These are phyloP conservation scores for Pachymerium ferrugineum DNA, from an alignment of 2,888 invertebrate species.

Conservation along the genomic window DNA sequence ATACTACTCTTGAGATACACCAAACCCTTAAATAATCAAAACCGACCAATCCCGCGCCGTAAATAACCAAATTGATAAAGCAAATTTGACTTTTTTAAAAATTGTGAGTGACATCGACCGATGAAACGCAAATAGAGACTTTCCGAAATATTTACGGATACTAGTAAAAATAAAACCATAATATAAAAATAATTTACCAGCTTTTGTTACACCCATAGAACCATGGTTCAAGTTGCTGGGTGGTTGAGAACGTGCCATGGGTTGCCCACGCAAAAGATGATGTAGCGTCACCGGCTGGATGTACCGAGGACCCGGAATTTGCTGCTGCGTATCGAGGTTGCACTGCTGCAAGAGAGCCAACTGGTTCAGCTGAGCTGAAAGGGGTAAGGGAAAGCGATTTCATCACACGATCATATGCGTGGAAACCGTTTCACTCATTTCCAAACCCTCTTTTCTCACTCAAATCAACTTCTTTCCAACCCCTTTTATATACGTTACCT, in stretches of 20 bases:
- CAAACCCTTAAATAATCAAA: too few species aligned
- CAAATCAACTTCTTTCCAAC: background rate
- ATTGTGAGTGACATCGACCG: too few species aligned
- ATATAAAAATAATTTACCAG: background rate
- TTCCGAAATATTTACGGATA: too few species aligned
- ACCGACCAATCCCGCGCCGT: too few species aligned
- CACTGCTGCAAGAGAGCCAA: constrained; percentile 35
- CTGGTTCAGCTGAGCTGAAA: constrained; percentile 33
- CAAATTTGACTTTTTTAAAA: too few species aligned
- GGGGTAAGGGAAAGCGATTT: background rate
- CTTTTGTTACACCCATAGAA: constrained; percentile 13
- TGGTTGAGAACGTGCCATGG: constrained; percentile 32
- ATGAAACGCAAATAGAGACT: too few species aligned
- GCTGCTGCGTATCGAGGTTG: constrained; percentile 30
- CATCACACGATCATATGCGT: background rate
- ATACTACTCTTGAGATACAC: too few species aligned
- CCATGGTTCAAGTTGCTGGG: constrained; percentile 35
- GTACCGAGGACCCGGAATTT: constrained; percentile 32
- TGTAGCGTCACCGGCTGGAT: constrained; percentile 37
- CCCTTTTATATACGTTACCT: background rate
- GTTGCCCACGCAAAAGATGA: constrained; percentile 32
- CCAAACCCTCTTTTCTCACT: background rate
- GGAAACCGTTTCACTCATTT: background rate
- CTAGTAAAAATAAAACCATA: too few species aligned
- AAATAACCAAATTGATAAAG: too few species aligned